phyloP scores from a whole-genome alignment of 2,888 invertebrate species.

The Campopleginae sp. region DNA sequence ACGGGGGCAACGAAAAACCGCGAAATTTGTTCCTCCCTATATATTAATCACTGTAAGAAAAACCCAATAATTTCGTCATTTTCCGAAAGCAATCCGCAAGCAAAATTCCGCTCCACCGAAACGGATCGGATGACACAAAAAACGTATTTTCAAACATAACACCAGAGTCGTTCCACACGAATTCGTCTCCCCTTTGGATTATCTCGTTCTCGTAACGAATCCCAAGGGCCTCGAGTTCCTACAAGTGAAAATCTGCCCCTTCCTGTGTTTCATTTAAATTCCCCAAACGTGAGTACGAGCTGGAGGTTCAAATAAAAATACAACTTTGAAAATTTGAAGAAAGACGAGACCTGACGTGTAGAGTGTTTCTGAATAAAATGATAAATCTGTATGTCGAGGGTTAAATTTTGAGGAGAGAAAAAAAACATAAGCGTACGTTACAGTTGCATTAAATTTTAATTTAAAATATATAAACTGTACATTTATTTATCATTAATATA shows the following conservation, averaged over 20 bases:
- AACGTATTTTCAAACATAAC: neutral
- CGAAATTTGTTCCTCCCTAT: neutral
- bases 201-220: neutral
- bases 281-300: neutral
- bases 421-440: slow-evolving; percentile 56
- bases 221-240: neutral
- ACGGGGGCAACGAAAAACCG: neutral
- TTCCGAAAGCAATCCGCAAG: neutral
- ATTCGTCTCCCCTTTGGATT: neutral
- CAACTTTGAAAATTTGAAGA: neutral
- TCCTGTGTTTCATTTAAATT: neutral
- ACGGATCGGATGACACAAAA: neutral
- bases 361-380: neutral
- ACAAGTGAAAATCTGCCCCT: neutral
- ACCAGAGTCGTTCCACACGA: neutral
- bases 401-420: slow-evolving; percentile 6
- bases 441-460: slow-evolving; percentile 83
- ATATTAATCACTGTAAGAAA: neutral
- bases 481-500: slow-evolving; percentile 81
- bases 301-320: neutral
- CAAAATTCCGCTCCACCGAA: neutral
- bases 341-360: neutral
- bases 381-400: neutral
- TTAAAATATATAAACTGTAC: slow-evolving; percentile 85
- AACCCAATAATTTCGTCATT: neutral